phyloP scores from a whole-genome alignment of 1,140 invertebrate genomes.

The Araneus ventricosus region DNA sequence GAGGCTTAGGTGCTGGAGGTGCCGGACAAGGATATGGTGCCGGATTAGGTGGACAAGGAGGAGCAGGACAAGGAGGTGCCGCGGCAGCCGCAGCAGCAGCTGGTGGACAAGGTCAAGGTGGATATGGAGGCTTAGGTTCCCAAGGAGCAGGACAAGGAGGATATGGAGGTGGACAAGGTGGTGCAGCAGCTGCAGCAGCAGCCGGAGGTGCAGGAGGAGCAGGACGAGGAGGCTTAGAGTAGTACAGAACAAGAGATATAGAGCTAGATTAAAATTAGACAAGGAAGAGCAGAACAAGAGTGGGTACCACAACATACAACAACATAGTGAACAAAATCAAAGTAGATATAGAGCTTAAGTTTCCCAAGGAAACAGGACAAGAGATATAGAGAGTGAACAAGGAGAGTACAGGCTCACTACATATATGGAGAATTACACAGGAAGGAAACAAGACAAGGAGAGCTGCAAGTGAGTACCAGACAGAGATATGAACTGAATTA shows the following conservation, averaged over 20 bases:
- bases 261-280: background rate
- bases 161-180: background rate
- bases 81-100: background rate
- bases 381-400: background rate
- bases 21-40: background rate
- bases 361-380: background rate
- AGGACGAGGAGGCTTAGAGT: background rate
- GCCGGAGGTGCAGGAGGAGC: background rate
- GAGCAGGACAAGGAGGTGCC: background rate
- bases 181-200: background rate
- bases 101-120: background rate
- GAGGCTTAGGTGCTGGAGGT: slow-evolving; percentile 28
- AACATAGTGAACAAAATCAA: background rate
- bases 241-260: background rate
- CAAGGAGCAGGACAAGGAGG: background rate
- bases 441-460: slow-evolving; percentile 18
- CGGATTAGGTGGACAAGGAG: background rate
- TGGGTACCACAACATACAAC: background rate
- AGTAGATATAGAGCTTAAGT: background rate
- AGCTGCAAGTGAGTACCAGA: background rate
- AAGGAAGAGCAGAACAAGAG: background rate
- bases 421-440: background rate
- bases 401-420: too few species aligned
- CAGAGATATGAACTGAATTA: background rate
- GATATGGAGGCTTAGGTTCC: background rate